These are phyloP conservation scores for Bufo gargarizans DNA, from an alignment of 2,113 vertebrate species.

Conservation along the genomic window DNA sequence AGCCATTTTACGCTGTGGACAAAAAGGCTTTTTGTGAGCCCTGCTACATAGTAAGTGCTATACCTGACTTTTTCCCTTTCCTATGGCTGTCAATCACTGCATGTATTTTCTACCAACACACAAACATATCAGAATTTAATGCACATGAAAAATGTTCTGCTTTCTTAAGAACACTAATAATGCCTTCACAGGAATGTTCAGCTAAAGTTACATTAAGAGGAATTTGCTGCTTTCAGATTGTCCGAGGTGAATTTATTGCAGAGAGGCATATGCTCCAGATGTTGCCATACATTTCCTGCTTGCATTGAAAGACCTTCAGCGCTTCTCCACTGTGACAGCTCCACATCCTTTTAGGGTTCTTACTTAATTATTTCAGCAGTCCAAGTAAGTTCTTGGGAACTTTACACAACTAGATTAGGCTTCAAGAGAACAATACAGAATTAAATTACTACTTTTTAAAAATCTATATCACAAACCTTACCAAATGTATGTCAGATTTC, in stretches of 20 bases:
- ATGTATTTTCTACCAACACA: not conserved
- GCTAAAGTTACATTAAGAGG: not conserved
- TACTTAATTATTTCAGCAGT: slow-evolving; percentile 80
- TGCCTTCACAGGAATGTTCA: slow-evolving; percentile 16
- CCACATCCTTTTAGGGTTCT: slow-evolving; percentile 78
- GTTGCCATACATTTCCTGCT: not conserved
- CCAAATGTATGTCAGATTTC: not conserved
- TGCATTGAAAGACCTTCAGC: slow-evolving; percentile 69
- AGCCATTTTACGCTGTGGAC: slow-evolving; percentile 95
- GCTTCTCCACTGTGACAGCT: slow-evolving; percentile 70
- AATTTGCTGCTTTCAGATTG: slow-evolving; percentile 25
- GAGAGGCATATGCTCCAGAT: slow-evolving; percentile 62
- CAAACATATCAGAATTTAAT: not conserved
- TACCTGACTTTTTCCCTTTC: fast-evolving
- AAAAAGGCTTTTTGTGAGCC: slow-evolving; percentile 97
- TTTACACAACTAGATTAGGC: slow-evolving; percentile 55
- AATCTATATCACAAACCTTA: not conserved
- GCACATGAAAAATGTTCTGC: not conserved
- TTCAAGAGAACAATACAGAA: slow-evolving; percentile 23
- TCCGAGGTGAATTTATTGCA: slow-evolving; percentile 66
- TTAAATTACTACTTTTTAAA: not conserved
- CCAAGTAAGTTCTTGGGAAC: slow-evolving; percentile 78
- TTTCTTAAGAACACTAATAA: not conserved
- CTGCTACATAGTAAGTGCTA: slow-evolving; percentile 93
- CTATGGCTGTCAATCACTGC: not conserved